These are phyloP conservation scores for Zoanthus sociatus DNA, from an alignment of 92 coral and sea anemone species.

Conservation along the genomic window DNA sequence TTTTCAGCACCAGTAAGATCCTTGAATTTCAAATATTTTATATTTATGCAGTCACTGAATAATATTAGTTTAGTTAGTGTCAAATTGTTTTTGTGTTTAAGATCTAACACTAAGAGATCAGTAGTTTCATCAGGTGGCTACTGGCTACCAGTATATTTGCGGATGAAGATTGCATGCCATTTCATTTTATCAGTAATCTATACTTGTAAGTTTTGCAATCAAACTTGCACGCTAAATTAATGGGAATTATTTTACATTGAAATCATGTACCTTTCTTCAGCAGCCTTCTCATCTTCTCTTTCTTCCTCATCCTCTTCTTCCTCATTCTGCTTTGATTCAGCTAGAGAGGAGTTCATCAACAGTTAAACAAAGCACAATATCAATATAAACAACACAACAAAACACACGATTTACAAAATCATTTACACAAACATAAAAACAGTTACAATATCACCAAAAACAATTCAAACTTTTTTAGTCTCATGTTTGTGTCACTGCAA, in stretches of 20 bases:
- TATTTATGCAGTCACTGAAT: too few relatives aligned
- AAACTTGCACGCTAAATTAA: background rate
- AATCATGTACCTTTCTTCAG: conserved; percentile 11
- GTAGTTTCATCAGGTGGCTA: too few relatives aligned
- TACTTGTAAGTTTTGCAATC: too few relatives aligned
- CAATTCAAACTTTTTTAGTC: background rate
- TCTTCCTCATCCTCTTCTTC: conserved; percentile 40
- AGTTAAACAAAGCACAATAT: background rate
- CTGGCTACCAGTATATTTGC: too few relatives aligned
- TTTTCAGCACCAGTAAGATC: too few relatives aligned
- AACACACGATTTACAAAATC: background rate
- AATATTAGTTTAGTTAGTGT: too few relatives aligned
- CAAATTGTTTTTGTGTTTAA: too few relatives aligned
- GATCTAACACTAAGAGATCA: too few relatives aligned
- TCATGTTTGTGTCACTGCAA: conserved; percentile 19
- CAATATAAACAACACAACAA: background rate
- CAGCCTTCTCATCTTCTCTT: conserved; percentile 24
- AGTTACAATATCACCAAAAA: background rate
- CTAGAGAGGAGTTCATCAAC: background rate
- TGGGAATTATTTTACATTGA: background rate
- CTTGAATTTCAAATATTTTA: too few relatives aligned
- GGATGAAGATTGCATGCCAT: too few relatives aligned
- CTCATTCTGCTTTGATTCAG: background rate
- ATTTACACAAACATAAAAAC: background rate
- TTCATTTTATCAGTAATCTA: too few relatives aligned